Evolutionary conservation across 1,140 invertebrate genomes (phyloP).

Genomic region (Drosophila bifasciata): DNA sequence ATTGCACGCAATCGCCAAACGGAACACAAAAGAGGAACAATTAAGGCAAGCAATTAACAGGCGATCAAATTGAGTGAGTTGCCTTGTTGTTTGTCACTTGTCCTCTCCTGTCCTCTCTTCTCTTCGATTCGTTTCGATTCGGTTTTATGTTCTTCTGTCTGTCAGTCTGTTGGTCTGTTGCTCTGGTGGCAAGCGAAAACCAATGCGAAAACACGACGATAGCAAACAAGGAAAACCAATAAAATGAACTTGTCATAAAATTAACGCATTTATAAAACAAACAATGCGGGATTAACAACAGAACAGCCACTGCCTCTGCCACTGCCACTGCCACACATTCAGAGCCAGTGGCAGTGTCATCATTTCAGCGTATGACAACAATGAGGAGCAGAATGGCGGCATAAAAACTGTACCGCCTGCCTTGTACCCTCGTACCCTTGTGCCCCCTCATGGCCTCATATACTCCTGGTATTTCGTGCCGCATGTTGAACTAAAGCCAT

Average conservation of each 20-base stretch:
- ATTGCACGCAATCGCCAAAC: conserved; percentile 12
- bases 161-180: conserved; percentile 1
- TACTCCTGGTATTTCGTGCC: conserved; percentile 4
- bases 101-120: background rate
- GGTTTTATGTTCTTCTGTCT: conserved; percentile 49
- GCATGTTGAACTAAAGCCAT: conserved; percentile 67
- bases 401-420: conserved; percentile 18
- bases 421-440: background rate
- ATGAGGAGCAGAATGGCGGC: conserved; percentile 9
- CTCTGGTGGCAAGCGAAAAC: conserved; percentile 34
- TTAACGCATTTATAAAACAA: conserved; percentile 81
- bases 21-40: conserved; percentile 57
- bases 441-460: too few species aligned
- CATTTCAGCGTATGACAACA: background rate
- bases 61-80: conserved; percentile 74
- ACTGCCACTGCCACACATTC: too few species aligned
- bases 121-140: conserved; percentile 16
- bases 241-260: conserved; percentile 83
- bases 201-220: conserved; percentile 66
- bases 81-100: conserved; percentile 47
- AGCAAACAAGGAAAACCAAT: conserved; percentile 76
- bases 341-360: conserved; percentile 12
- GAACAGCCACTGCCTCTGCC: background rate
- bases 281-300: conserved; percentile 78
- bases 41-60: conserved; percentile 78